These are phyloP conservation scores for Nycticorax nycticorax DNA, from an alignment of 2,113 vertebrate species.

Conservation along the genomic window DNA sequence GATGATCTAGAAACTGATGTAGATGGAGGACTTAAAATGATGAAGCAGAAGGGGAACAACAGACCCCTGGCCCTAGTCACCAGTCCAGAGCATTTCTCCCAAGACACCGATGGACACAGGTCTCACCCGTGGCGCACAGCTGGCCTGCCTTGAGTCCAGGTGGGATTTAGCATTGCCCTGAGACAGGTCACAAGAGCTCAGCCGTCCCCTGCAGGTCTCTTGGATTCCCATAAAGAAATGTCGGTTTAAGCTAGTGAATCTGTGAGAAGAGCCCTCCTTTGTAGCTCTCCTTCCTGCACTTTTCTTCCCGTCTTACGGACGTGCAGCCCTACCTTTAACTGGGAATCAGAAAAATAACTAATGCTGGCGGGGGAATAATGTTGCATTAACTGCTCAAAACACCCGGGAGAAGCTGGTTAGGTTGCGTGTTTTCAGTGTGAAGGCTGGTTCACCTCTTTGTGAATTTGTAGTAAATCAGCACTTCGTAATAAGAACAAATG, in stretches of 20 bases:
- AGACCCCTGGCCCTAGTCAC: background rate
- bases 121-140: rapidly evolving
- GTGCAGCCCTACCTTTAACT: background rate
- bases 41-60: background rate
- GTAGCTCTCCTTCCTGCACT: background rate
- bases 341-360: rapidly evolving
- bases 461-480: slow-evolving; percentile 64
- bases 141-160: background rate
- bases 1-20: background rate
- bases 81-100: background rate
- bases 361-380: background rate
- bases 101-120: rapidly evolving
- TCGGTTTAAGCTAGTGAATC: too few relatives aligned
- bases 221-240: background rate
- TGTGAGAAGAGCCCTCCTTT: background rate
- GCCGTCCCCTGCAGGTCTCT: background rate
- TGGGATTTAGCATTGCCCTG: background rate
- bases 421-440: background rate
- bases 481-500: slow-evolving; percentile 42
- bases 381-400: background rate
- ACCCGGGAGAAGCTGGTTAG: background rate
- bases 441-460: slow-evolving; percentile 20
- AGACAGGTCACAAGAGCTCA: background rate
- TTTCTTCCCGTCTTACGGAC: background rate
- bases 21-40: background rate